Base-by-base conservation (phyloP, 2,888 invertebrate species). In the Erannis defoliaria region DNA sequence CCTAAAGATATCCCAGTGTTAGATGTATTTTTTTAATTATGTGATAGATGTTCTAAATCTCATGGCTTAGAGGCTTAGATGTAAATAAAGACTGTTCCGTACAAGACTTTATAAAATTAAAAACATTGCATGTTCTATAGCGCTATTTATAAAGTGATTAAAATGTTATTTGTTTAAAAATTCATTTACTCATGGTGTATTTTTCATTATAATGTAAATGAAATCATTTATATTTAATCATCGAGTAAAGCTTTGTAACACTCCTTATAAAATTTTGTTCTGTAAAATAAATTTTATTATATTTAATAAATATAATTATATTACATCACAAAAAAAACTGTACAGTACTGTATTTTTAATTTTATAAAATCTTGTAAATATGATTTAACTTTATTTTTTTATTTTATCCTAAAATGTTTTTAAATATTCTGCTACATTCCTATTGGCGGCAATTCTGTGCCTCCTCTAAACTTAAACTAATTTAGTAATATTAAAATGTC, bases 11-110 rank as follows among this genome's bases (percentile, higher is more conserved):
- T 19, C 38, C 26, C 43, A 42, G 21, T 42, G 19, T 21, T 19
- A 5, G 1, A 42, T 5, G 12, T 16, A 14, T 16, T 14, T 29
- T 40, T 3, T 16, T 45, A 45, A 16, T 55, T 35, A 37, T 48
- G 46, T 54, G 59, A 54, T 49, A 37, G n/a, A n/a, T 42, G 14
- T 18, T 29, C 9, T 35, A 45, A 61, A 56, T 62, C 56, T 64
- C 64, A 55, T 57, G 43, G 48, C 35, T 31, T 58, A 53, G 55
- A 59, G 59, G 55, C 53, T 43, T 57, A 56, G 35, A 23, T 64
- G 60, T 64, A 61, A 16, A 64, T 64, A 64, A 64, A 61, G 64
- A 64, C 64, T 64, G 64, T 42, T 31, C 19, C 1, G 14, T 12
- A 31, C 45, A 38, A 26, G 54, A 35, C 56, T 49, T 61, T 64